Percentiles rank a stretch among this genome's conserved stretches.
Conservation (phyloP, 2,113 vertebrate genomes). For the Paramormyrops kingsleyae region DNA sequence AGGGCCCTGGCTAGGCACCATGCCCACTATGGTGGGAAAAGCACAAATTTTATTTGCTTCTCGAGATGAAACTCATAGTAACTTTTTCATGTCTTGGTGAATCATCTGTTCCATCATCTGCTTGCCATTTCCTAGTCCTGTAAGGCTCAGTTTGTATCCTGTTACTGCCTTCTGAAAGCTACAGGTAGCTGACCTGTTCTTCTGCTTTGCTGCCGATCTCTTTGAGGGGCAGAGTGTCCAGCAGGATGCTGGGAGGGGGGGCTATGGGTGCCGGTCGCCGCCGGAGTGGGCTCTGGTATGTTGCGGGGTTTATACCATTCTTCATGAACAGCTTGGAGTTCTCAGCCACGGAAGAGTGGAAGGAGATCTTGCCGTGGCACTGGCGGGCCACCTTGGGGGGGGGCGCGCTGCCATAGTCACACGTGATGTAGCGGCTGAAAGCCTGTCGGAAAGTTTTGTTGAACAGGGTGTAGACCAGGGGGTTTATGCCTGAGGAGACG, state of each 20-base stretch:
- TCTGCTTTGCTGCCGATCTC: conserved; percentile 73
- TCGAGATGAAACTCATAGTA: background rate
- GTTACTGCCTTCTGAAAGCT: conserved; percentile 29
- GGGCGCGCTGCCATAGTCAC: conserved; percentile 67
- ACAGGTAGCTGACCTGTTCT: conserved; percentile 79
- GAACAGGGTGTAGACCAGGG: conserved; percentile 93
- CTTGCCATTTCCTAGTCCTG: background rate
- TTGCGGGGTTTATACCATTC: conserved; percentile 69
- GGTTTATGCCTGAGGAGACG: conserved; percentile 91
- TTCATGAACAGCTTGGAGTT: conserved; percentile 86
- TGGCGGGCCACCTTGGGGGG: conserved; percentile 55
- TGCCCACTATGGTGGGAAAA: background rate
- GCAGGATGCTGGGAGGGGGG: conserved; percentile 60
- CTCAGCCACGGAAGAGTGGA: conserved; percentile 72
- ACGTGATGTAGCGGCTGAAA: conserved; percentile 87
- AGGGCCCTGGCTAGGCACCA: background rate
- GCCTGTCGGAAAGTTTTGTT: conserved; percentile 93
- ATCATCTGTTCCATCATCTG: background rate
- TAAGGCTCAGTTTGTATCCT: background rate
- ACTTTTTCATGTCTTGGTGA: background rate
- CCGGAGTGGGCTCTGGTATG: conserved; percentile 76
- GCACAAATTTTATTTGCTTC: background rate
- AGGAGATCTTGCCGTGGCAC: conserved; percentile 64
- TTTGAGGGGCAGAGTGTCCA: conserved; percentile 77
- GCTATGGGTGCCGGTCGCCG: conserved; percentile 61